Conservation (phyloP, 2,888 invertebrate species). For the Sepioteuthis lessoniana region DNA sequence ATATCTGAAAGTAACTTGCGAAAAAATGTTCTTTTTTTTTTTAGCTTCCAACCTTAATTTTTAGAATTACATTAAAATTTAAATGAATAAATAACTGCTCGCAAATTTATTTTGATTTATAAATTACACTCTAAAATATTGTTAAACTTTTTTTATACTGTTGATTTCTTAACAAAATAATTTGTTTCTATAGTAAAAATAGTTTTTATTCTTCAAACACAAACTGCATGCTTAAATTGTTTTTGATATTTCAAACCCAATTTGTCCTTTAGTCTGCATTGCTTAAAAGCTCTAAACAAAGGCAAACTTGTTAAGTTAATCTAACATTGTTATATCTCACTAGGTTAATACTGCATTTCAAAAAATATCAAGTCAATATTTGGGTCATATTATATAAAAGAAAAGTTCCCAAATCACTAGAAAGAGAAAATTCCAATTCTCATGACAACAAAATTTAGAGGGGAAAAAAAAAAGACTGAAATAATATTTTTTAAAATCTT, state of each 20-base stretch:
- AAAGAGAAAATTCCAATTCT: not conserved
- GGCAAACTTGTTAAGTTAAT: not conserved
- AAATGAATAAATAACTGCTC: not conserved
- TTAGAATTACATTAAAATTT: not conserved
- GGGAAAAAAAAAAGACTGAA: not conserved
- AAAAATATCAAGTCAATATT: not conserved
- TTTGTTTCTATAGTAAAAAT: not conserved
- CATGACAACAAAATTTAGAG: not conserved
- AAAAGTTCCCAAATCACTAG: not conserved
- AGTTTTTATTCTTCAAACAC: not conserved
- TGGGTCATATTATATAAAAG: not conserved
- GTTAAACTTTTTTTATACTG: not conserved
- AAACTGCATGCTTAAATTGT: not conserved
- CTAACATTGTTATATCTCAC: not conserved
- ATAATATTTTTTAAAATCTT: too few relatives aligned
- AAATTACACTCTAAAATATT: not conserved
- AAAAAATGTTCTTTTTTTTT: not conserved
- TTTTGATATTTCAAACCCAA: not conserved
- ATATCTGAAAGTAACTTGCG: not conserved
- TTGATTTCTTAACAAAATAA: not conserved
- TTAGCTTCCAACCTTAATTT: not conserved
- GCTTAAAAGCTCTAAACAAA: not conserved
- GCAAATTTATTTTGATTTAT: not conserved
- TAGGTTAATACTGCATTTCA: not conserved
- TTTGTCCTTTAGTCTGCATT: not conserved